Evolutionary conservation across 2,888 invertebrate species (phyloP).

Genomic region (Troilus luridus): DNA sequence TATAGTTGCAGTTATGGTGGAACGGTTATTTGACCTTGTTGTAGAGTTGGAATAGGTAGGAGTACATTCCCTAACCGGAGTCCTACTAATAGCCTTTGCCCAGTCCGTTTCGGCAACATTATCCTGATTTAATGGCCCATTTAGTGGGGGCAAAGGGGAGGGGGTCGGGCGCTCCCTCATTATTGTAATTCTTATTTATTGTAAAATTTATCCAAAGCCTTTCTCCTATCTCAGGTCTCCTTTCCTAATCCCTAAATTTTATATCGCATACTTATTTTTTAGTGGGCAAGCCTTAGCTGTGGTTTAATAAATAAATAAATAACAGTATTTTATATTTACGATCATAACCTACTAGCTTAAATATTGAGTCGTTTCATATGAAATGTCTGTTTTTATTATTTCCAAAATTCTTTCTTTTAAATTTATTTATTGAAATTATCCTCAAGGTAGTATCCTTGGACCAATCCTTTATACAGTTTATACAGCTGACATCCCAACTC

Average conservation of each 20-base stretch:
- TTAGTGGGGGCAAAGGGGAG: background rate
- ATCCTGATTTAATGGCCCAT: conserved; percentile 56
- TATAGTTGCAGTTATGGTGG: background rate
- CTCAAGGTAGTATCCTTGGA: too few species aligned
- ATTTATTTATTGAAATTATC: too few species aligned
- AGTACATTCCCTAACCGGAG: background rate
- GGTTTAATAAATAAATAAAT: too few species aligned
- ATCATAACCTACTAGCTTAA: too few species aligned
- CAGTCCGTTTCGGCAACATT: conserved; percentile 3
- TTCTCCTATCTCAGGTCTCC: background rate
- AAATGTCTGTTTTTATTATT: too few species aligned
- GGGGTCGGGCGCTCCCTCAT: background rate
- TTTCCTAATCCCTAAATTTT: background rate
- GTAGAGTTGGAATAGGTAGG: background rate
- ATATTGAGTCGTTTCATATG: too few species aligned
- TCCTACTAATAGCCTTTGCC: background rate
- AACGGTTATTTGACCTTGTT: background rate
- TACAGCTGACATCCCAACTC: too few species aligned
- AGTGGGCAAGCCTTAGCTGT: too few species aligned
- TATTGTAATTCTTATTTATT: conserved; percentile 57
- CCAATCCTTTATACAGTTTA: too few species aligned
- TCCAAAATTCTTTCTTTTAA: too few species aligned
- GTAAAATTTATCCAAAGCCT: background rate
- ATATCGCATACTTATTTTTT: background rate
- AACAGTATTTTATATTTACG: too few species aligned